Evolutionary conservation across 1,140 invertebrate genomes (phyloP).

Genomic region (Polypedilum vanderplanki): DNA sequence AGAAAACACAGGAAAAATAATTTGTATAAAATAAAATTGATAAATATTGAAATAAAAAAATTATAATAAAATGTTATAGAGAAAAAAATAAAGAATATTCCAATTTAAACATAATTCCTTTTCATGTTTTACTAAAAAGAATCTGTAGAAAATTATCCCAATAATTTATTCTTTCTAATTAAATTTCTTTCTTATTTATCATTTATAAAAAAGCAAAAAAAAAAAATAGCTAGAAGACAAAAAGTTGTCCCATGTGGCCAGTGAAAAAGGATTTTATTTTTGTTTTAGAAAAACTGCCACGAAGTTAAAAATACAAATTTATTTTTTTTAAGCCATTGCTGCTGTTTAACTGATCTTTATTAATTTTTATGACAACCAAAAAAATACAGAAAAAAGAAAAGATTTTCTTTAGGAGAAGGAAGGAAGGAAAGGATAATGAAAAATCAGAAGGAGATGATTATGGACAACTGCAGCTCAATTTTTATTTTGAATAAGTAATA

Average conservation of each 20-base stretch:
- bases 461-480: slow-evolving; percentile 21
- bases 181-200: slow-evolving; percentile 3
- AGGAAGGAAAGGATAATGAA: slow-evolving; percentile 6
- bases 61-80: too few species aligned
- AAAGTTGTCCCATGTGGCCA: slow-evolving; percentile 2
- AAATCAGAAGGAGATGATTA: slow-evolving; percentile 13
- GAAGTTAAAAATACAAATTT: slow-evolving; percentile 6
- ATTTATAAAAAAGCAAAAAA: not conserved
- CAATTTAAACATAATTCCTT: too few species aligned
- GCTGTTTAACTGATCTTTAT: slow-evolving; percentile 18
- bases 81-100: too few species aligned
- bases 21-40: too few species aligned
- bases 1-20: too few species aligned
- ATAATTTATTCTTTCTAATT: slow-evolving; percentile 22
- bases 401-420: not conserved
- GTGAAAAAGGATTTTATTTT: not conserved
- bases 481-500: slow-evolving; percentile 15
- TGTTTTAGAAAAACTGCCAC: not conserved
- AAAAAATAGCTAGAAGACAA: not conserved
- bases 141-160: slow-evolving; percentile 11
- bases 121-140: too few species aligned
- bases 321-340: slow-evolving; percentile 1
- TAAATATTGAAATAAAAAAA: too few species aligned
- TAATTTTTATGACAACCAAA: slow-evolving; percentile 14
- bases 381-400: not conserved